Base-by-base conservation (phyloP, 2,888 invertebrate genomes). In the Troides aeacus region DNA sequence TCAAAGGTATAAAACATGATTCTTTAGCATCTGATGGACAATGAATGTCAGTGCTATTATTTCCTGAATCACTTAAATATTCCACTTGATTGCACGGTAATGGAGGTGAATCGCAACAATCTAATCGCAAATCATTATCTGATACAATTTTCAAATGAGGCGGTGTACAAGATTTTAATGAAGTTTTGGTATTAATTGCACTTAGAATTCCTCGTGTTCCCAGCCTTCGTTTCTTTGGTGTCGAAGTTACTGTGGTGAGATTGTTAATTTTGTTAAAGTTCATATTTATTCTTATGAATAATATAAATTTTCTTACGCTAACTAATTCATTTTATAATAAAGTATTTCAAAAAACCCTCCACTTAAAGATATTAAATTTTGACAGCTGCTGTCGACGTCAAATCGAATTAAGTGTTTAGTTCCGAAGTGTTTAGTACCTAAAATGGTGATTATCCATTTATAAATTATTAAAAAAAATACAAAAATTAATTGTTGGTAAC, bases 81-180 rank as follows among this genome's bases (percentile, higher is more conserved):
- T 92, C 88, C 21, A 87, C 82, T 84, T 92, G 92, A 79, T 92
- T 92, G 58, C 89, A 90, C 6, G 92, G 92, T 71, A 92, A 77
- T 62, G 85, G 84, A 1, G 89, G 88, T 23, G 91, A 92, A 61
- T 89, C 89, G 75, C 86, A 83, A 72, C 80, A 81, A 15, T 79
- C 77, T 50, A 50, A n/a, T 10, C 68, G 66, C 60, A 6, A 5
- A 10, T 17, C 58, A 60, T 24, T 53, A 6, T 70, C 74, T 30
- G 76, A 62, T 23, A 75, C 68, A 30, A 76, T 70, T 69, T 78
- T 77, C 23, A 76, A 70, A 64, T 72, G 79, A 10, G 82, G 79
- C 65, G 87, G 84, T 56, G 83, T 84, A 67, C 75, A 80, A 58
- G 75, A 75, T 15, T 6, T 15, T 18, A 58, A 23, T 39, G n/a